phyloP scores from a whole-genome alignment of 2,888 invertebrate species.

The Junonia oenone region DNA sequence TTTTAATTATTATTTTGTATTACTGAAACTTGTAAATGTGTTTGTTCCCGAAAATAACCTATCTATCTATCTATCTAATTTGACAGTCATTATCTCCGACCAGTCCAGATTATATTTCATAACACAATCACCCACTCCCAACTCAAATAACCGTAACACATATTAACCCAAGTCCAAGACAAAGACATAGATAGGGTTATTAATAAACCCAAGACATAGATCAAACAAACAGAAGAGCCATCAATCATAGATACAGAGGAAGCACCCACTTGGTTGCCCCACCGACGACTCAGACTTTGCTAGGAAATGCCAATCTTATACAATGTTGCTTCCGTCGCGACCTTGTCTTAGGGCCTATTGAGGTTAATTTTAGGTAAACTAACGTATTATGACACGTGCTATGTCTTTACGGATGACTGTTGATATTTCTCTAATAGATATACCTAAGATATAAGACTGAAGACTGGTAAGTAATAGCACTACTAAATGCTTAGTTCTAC shows the following conservation, averaged over 20 bases:
- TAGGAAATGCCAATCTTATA: conserved; percentile 48
- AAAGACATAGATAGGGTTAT: too few species aligned
- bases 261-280: conserved; percentile 50
- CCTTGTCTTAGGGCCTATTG: conserved; percentile 27
- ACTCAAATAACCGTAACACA: neutral
- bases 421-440: too few species aligned
- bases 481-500: too few species aligned
- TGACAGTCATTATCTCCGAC: too few species aligned
- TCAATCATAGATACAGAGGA: conserved; percentile 33
- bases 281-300: conserved; percentile 35
- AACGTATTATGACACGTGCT: neutral
- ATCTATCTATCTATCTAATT: too few species aligned
- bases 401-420: too few species aligned
- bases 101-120: too few species aligned
- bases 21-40: too few species aligned
- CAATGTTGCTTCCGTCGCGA: conserved; percentile 30
- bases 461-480: too few species aligned
- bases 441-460: too few species aligned
- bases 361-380: conserved; percentile 7
- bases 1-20: too few species aligned
- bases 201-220: conserved; percentile 2
- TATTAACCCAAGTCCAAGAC: neutral
- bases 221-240: conserved; percentile 13
- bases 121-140: neutral
- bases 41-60: too few species aligned